Conservation (phyloP, 1,140 invertebrate genomes). For the Papilio helenus region DNA sequence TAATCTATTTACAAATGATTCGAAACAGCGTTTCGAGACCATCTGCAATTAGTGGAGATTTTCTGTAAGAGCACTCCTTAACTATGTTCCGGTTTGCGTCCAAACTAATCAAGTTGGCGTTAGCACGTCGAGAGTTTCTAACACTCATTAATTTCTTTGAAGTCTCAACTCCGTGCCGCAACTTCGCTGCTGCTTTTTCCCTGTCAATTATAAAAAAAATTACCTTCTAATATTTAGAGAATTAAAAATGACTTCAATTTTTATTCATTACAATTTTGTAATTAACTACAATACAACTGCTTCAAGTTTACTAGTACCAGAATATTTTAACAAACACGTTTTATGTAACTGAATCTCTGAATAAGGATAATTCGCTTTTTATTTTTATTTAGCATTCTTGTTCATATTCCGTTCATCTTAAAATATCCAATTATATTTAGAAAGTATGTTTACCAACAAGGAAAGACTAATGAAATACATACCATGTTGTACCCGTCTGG, state of each 20-base stretch:
- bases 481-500: neutral
- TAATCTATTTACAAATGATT: constrained; percentile 27
- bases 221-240: constrained; percentile 8
- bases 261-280: neutral
- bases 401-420: no score
- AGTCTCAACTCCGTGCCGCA: constrained; percentile 41
- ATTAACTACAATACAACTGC: neutral
- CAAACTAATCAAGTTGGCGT: constrained; percentile 69
- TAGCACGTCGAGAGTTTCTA: constrained; percentile 77
- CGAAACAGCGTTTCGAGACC: constrained; percentile 39
- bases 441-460: no score
- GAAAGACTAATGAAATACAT: no score
- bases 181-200: constrained; percentile 32
- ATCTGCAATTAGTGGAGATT: constrained; percentile 71
- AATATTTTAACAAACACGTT: no score
- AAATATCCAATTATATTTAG: no score
- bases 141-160: constrained; percentile 71
- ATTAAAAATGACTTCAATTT: constrained; percentile 20
- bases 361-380: no score
- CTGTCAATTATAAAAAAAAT: constrained; percentile 31
- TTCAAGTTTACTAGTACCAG: neutral
- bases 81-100: constrained; percentile 67
- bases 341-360: no score
- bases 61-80: constrained; percentile 67
- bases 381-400: no score